These are phyloP conservation scores for Lithophane semibrunnea DNA, from an alignment of 2,888 invertebrate species.

Conservation along the genomic window DNA sequence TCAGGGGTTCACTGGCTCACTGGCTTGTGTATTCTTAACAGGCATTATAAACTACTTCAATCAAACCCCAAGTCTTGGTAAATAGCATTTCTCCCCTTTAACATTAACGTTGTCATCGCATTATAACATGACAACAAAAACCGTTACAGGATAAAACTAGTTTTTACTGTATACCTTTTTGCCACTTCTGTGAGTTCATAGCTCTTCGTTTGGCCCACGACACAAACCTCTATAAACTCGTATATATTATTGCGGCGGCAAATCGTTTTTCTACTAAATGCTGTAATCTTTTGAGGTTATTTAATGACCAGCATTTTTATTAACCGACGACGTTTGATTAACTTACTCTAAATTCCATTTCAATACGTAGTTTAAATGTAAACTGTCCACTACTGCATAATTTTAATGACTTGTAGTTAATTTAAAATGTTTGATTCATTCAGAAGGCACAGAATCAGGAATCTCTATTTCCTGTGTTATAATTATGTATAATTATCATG, in stretches of 20 bases:
- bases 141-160: constrained; percentile 49
- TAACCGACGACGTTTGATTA: constrained; percentile 67
- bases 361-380: constrained; percentile 49
- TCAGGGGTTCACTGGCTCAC: neutral
- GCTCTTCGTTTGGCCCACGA: constrained; percentile 65
- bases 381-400: constrained; percentile 56
- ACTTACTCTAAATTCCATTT: constrained; percentile 61
- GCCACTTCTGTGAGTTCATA: constrained; percentile 61
- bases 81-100: constrained; percentile 56
- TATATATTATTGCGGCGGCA: constrained; percentile 70
- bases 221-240: constrained; percentile 73
- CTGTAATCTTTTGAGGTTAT: constrained; percentile 73
- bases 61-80: constrained; percentile 40
- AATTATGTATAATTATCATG: constrained; percentile 12
- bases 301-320: constrained; percentile 74
- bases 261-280: constrained; percentile 73
- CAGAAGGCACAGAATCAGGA: constrained; percentile 1
- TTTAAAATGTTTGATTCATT: constrained; percentile 42
- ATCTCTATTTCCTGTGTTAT: constrained; percentile 24
- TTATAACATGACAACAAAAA: constrained; percentile 61
- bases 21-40: constrained; percentile 23
- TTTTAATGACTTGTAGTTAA: constrained; percentile 45
- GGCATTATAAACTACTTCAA: constrained; percentile 43
- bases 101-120: constrained; percentile 56
- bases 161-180: constrained; percentile 53